Conservation (phyloP, 2,888 invertebrate species). For the Cataglyphis rosenhaueri region DNA sequence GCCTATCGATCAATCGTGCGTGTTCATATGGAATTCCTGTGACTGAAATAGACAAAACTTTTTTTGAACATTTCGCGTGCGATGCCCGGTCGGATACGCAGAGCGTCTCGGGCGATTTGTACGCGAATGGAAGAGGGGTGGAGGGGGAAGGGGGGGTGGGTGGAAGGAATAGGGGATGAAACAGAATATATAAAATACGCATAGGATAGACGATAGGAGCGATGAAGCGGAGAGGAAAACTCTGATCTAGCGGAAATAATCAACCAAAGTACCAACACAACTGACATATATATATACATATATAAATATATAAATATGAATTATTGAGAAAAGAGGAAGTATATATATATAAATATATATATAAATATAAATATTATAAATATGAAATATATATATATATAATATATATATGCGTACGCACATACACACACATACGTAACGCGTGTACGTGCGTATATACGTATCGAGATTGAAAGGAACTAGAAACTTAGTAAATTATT, state of each 20-base stretch:
- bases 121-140: slow-evolving; percentile 39
- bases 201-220: slow-evolving; percentile 63
- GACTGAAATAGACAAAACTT: slow-evolving; percentile 66
- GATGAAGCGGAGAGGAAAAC: slow-evolving; percentile 79
- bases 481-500: slow-evolving; percentile 83
- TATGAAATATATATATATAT: slow-evolving; percentile 71
- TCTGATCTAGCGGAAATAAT: slow-evolving; percentile 88
- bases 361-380: slow-evolving; percentile 79
- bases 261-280: slow-evolving; percentile 90
- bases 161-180: slow-evolving; percentile 31
- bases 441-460: slow-evolving; percentile 83
- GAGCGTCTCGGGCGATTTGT: slow-evolving; percentile 41
- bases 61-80: slow-evolving; percentile 74
- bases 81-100: slow-evolving; percentile 69
- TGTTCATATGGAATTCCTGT: slow-evolving; percentile 50
- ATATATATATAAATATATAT: slow-evolving; percentile 63
- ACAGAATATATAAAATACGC: slow-evolving; percentile 60
- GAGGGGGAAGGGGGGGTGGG: background rate
- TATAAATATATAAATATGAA: slow-evolving; percentile 74
- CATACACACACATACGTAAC: slow-evolving; percentile 81
- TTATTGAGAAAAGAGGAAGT: slow-evolving; percentile 67
- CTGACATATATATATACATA: slow-evolving; percentile 78
- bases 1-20: slow-evolving; percentile 48
- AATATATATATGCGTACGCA: slow-evolving; percentile 79
- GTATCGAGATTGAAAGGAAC: slow-evolving; percentile 80